phyloP scores from a whole-genome alignment of 2,888 invertebrate species.

The Chironomus tentans region DNA sequence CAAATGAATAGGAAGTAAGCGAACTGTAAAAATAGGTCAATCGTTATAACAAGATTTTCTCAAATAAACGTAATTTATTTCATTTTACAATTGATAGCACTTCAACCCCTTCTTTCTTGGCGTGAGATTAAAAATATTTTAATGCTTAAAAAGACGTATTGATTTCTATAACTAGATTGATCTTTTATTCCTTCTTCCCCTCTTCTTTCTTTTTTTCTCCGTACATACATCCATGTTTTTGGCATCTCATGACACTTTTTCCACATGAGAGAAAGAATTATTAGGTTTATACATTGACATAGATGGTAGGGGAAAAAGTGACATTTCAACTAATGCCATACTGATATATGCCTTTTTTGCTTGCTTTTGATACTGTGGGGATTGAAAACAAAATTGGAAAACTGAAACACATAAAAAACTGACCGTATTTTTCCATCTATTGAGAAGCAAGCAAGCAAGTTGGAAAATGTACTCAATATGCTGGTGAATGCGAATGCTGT shows the following conservation, averaged over 20 bases:
- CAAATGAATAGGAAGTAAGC: neutral
- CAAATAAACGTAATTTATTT: neutral
- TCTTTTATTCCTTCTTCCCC: neutral
- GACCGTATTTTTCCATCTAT: no score
- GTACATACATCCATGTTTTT: neutral
- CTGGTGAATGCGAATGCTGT: no score
- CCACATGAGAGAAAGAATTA: neutral
- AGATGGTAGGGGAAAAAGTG: no score
- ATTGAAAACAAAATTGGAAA: no score
- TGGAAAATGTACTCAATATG: no score
- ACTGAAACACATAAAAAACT: no score
- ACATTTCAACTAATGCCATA: no score
- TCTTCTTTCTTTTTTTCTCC: neutral
- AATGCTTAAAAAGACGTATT: neutral
- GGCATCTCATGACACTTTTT: neutral
- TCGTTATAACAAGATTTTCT: conserved; percentile 8
- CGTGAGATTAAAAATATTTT: neutral
- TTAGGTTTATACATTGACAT: no score
- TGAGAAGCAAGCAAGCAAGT: no score
- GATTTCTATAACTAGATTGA: neutral
- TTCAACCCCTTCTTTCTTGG: neutral
- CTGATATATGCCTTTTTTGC: no score
- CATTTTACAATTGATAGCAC: neutral
- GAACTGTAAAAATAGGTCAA: conserved; percentile 23
- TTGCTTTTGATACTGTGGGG: no score